phyloP scores from a whole-genome alignment of 2,888 invertebrate species.

The Dynastes maya region DNA sequence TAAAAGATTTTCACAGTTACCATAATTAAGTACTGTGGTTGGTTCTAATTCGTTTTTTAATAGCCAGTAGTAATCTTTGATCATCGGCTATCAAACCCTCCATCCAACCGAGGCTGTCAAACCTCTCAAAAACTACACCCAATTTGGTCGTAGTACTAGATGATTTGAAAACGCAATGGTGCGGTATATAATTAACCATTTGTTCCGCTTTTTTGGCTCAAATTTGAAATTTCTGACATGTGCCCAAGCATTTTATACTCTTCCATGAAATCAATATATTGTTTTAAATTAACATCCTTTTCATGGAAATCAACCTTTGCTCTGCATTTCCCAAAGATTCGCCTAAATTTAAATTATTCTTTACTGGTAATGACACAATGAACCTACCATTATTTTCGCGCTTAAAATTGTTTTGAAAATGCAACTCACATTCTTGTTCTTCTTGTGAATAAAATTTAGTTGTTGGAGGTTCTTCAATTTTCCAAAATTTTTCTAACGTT shows the following conservation, averaged over 20 bases:
- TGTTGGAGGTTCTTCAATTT: conserved; percentile 54
- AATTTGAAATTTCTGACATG: conserved; percentile 52
- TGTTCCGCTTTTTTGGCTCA: background rate
- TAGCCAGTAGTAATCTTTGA: too few relatives aligned
- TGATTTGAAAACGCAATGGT: too few relatives aligned
- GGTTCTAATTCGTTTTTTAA: too few relatives aligned
- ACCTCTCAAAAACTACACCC: too few relatives aligned
- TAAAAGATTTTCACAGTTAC: too few relatives aligned
- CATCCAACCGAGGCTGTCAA: too few relatives aligned
- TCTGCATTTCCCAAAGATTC: conserved; percentile 52
- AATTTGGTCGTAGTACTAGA: background rate
- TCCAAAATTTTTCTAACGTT: conserved; percentile 56
- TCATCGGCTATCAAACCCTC: too few relatives aligned
- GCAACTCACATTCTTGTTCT: conserved; percentile 52
- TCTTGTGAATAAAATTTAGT: conserved; percentile 48
- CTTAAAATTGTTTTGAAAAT: conserved; percentile 51
- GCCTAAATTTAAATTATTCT: conserved; percentile 52
- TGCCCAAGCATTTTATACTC: conserved; percentile 56
- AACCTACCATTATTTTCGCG: conserved; percentile 54
- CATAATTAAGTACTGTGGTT: too few relatives aligned
- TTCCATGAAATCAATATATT: conserved; percentile 55
- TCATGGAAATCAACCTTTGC: conserved; percentile 56
- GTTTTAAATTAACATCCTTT: conserved; percentile 49
- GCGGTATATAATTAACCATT: conserved; percentile 20
- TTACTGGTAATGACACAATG: conserved; percentile 52